Conservation (phyloP, 2,888 invertebrate species). For the Elegia similella region DNA sequence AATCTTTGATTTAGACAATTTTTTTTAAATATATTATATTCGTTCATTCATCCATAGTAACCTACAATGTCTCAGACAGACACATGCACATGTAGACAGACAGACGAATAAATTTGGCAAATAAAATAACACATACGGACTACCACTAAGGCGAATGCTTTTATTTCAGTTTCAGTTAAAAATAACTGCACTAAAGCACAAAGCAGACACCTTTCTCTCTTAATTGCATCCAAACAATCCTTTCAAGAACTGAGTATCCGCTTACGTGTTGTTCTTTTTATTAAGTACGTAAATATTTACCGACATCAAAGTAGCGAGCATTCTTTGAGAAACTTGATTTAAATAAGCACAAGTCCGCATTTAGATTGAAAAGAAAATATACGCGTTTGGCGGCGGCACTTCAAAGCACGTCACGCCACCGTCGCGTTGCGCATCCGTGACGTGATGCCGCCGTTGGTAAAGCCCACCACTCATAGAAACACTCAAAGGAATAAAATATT, state of each 20-base stretch:
- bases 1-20: no score
- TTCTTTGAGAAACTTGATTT: background rate
- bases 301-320: background rate
- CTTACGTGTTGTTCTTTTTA: background rate
- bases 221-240: conserved; percentile 1
- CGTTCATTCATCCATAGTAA: no score
- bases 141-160: background rate
- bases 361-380: conserved; percentile 5
- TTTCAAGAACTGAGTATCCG: background rate
- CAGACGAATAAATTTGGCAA: no score
- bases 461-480: background rate
- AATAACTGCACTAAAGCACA: background rate
- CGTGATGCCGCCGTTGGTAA: conserved; percentile 1
- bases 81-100: no score
- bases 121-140: no score
- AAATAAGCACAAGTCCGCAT: background rate
- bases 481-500: background rate
- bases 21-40: no score
- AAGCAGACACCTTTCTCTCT: background rate
- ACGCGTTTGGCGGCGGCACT: background rate
- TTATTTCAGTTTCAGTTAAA: background rate
- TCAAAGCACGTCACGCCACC: conserved; percentile 10
- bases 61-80: no score
- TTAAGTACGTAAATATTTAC: conserved; percentile 8
- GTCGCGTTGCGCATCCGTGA: background rate